Percentiles rank a stretch among this genome's conserved stretches.
Evolutionary conservation across 2,888 invertebrate species (phyloP).

Genomic region (Synergus gifuensis): DNA sequence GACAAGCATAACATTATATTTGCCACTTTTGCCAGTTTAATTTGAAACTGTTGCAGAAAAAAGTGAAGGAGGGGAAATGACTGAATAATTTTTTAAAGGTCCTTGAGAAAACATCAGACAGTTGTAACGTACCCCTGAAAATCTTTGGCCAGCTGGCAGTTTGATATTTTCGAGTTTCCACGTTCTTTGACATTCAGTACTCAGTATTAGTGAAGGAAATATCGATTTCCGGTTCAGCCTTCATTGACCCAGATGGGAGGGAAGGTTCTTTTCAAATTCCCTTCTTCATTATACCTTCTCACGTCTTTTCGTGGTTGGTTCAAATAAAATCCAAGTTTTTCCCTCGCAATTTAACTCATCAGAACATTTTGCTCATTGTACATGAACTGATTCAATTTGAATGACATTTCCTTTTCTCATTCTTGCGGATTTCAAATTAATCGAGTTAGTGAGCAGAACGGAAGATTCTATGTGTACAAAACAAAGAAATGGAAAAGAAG

Average conservation of each 20-base stretch:
- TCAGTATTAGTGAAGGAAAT: constrained; percentile 55
- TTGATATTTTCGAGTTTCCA: constrained; percentile 45
- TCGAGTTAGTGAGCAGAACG: background rate
- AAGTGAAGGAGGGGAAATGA: background rate
- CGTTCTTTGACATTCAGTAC: background rate
- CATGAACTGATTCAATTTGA: constrained; percentile 31
- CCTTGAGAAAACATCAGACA: background rate
- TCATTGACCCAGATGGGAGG: constrained; percentile 58
- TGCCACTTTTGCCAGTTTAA: background rate
- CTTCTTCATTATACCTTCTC: constrained; percentile 38
- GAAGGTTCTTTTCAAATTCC: constrained; percentile 48
- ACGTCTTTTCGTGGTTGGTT: constrained; percentile 20
- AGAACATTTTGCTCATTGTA: constrained; percentile 25
- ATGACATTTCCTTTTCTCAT: background rate
- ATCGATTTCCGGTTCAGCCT: constrained; percentile 66
- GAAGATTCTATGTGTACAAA: background rate
- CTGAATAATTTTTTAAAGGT: background rate
- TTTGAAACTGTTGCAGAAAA: background rate
- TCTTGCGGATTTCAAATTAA: constrained; percentile 7
- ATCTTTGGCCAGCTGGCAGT: constrained; percentile 39
- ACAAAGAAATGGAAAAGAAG: no score
- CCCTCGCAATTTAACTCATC: background rate
- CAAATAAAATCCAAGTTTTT: constrained; percentile 35
- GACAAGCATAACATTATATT: background rate
- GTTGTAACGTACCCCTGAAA: background rate